Percentiles rank a stretch among this genome's conserved stretches.
Conservation (phyloP, 2,888 invertebrate species). For the Orchestes rusci region DNA sequence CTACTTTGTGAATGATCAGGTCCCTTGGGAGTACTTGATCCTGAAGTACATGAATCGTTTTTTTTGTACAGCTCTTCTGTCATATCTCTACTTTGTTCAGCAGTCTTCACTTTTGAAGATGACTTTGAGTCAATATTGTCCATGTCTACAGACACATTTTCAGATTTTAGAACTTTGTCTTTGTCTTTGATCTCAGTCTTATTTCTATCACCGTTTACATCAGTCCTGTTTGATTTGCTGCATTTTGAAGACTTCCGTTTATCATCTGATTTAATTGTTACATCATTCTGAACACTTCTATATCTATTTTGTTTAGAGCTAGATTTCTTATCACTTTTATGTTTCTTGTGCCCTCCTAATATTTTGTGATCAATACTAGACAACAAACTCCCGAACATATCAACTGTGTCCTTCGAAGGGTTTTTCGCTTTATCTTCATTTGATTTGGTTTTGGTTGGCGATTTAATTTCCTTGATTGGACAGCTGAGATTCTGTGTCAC, state of each 20-base stretch:
- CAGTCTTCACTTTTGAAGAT: background rate
- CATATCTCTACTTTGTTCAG: background rate
- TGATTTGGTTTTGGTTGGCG: conserved; percentile 11
- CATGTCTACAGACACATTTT: no score
- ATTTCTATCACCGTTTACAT: background rate
- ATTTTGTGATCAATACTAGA: conserved; percentile 32
- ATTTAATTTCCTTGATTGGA: conserved; percentile 15
- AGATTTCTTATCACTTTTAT: conserved; percentile 21
- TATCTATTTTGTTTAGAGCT: conserved; percentile 8
- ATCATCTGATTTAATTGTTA: conserved; percentile 15
- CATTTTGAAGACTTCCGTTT: no score
- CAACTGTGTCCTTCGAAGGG: conserved; percentile 12
- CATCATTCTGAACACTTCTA: conserved; percentile 6
- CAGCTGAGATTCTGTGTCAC: background rate
- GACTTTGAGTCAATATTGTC: background rate
- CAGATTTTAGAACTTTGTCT: background rate
- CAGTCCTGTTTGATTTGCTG: conserved; percentile 2
- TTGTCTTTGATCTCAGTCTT: background rate
- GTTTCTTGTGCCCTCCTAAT: conserved; percentile 27
- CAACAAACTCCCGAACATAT: conserved; percentile 31
- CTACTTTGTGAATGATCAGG: background rate
- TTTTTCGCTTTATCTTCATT: conserved; percentile 7
- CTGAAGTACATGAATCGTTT: background rate
- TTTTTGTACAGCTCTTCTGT: background rate
- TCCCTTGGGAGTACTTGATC: background rate